These are phyloP conservation scores for Ennomos quercinarius DNA, from an alignment of 2,888 invertebrate genomes.

Conservation along the genomic window DNA sequence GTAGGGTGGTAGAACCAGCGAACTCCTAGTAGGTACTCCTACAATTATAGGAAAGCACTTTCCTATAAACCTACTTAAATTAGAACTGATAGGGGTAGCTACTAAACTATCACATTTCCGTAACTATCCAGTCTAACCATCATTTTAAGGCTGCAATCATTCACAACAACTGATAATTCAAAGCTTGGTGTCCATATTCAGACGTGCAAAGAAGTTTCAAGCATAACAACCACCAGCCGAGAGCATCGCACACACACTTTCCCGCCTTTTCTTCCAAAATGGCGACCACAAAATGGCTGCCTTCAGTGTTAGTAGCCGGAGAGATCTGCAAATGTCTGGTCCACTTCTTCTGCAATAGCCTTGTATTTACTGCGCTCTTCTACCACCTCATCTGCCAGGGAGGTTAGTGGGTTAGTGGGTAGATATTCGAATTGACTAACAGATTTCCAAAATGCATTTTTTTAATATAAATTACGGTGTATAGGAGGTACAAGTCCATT, in stretches of 20 bases:
- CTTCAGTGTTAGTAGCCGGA: slow-evolving; percentile 90
- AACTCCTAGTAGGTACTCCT: too few species aligned
- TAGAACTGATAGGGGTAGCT: background rate
- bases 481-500: too few species aligned
- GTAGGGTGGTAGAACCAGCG: too few species aligned
- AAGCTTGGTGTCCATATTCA: slow-evolving; percentile 31
- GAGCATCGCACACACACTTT: slow-evolving; percentile 38
- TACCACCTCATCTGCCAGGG: slow-evolving; percentile 92
- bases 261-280: slow-evolving; percentile 54
- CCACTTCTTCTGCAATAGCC: slow-evolving; percentile 98
- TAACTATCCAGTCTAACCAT: slow-evolving; percentile 25
- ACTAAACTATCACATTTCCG: slow-evolving; percentile 24
- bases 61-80: slow-evolving; percentile 4
- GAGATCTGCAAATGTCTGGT: slow-evolving; percentile 97
- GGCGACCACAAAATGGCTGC: slow-evolving; percentile 46
- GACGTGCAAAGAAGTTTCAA: slow-evolving; percentile 35
- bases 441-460: background rate
- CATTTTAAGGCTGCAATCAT: slow-evolving; percentile 15
- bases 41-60: too few species aligned
- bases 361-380: slow-evolving; percentile 99
- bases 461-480: too few species aligned
- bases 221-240: slow-evolving; percentile 25
- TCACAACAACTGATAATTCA: slow-evolving; percentile 24
- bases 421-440: slow-evolving; percentile 1
- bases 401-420: slow-evolving; percentile 63